phyloP scores from a whole-genome alignment of 2,113 vertebrate genomes.

The Chaetops frenatus region DNA sequence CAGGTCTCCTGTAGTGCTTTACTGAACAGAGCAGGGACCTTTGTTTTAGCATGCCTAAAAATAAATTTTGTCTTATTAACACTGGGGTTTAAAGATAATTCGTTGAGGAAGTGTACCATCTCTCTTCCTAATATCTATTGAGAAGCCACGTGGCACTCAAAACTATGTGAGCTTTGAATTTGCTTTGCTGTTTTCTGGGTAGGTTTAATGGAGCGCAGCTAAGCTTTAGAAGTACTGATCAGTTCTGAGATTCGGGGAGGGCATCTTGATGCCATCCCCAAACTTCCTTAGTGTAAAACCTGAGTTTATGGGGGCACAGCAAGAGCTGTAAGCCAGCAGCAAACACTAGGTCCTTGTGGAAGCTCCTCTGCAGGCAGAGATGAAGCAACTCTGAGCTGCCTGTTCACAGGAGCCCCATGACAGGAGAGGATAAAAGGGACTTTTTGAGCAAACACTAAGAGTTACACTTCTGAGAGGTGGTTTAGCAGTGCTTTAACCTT shows the following conservation, averaged over 20 bases:
- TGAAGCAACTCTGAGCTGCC: background rate
- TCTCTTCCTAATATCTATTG: too few relatives aligned
- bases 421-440: background rate
- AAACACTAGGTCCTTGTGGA: background rate
- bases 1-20: background rate
- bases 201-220: background rate
- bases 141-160: background rate
- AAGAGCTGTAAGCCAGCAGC: background rate
- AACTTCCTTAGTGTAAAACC: background rate
- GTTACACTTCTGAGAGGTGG: background rate
- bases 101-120: background rate
- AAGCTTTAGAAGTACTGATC: background rate
- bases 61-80: background rate
- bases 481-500: background rate
- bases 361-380: background rate
- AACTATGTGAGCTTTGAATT: fast-evolving
- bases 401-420: background rate
- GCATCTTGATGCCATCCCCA: fast-evolving
- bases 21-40: background rate
- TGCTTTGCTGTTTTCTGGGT: background rate
- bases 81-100: background rate
- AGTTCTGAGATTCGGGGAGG: background rate
- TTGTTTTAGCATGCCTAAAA: background rate
- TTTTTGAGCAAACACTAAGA: background rate
- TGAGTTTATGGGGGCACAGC: background rate